Base-by-base conservation (phyloP, 2,888 invertebrate species). In the Eupithecia subfuscata region DNA sequence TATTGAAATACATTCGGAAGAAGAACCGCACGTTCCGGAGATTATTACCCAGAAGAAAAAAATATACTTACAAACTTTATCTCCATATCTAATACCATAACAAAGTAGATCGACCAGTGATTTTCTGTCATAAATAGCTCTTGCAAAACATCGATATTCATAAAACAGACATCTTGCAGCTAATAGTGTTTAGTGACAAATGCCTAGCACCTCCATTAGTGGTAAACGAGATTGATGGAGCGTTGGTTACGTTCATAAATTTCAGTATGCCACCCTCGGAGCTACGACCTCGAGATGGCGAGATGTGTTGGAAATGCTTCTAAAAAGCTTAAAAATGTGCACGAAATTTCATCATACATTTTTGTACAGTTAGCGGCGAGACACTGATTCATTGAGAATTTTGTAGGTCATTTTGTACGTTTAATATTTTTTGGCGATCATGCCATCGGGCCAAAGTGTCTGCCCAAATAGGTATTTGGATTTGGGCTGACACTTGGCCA, bases 161-260 rank as follows among this genome's bases (percentile, higher is more conserved):
- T 77, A 77, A 74, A 71, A 68, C 63, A 75, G 72, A 77, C 74
- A 70, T 73, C 72, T 75, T 60, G 25, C 64, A 43, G 73, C 68
- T 77, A 75, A 75, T 77, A 77, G 77, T 73, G 71, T 79, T 71
- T 75, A 81, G 80, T 83, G 83, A 83, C 81, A 82, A 83, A 82
- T 81, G 79, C 74, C 67, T 77, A 75, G 78, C 76, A 70, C 72
- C 80, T 86, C 91, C 87, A 91, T 92, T 92, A 92, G 82, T 82
- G 82, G 81, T 92, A 92, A 92, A 84, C 86, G 84, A 84, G 89
- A 93, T 91, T 90, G 91, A 92, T 92, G 84, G 82, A 86, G 84
- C 86, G 82, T 84, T 76, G 82, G 84, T 84, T 75, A 77, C 68
- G 83, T 68, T 88, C 90, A 89, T 91, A 90, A 89, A 90, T 90